Base-by-base conservation (phyloP, 2,797 vertebrate species). In the Bradypodion pumilum region DNA sequence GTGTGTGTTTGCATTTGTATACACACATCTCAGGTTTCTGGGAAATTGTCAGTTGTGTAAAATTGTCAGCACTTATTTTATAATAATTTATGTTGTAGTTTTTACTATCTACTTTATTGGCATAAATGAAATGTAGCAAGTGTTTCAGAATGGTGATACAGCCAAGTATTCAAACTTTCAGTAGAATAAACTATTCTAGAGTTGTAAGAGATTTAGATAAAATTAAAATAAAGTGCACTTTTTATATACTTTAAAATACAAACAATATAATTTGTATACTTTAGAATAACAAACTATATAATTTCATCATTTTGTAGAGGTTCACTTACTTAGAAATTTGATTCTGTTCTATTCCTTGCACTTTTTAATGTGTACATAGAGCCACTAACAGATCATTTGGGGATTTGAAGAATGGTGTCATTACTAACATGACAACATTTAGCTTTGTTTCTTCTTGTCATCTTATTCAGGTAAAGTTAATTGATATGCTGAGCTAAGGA, bases 1-100 rank as follows among this genome's bases (percentile, higher is more conserved):
- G 98, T 99, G 86, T 77, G 37, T 35, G 12, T 44, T 52, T n/a
- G 12, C 25, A 32, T 46, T 59, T 35, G 25, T 27, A 46, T 15
- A 19, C 2, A 69, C 46, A n/a, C 16, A 10, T 40, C 13, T 29
- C 27, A 16, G 2, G 13, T 62, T n/a, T 76, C 62, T 69, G 19
- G 12, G 2, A 84, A 52, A 32, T 65, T 19, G 6, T 63, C 44
- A 52, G 1, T 65, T 78, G 23, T n/a, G 42, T 23, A 42, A 37
- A 56, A 4, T 56, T 56, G 16, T 56, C 52, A 56, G 52, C 52
- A 56, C 52, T 21, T 21, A 49, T 49, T 49, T 49, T 49, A 19
- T 56, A 76, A 56, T 6, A 56, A 62, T 78, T 37, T 52, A 23
- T 52, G 44, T 37, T 52, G n/a, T 77, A 44, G 37, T 72, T 56